Conservation (phyloP, 2,113 vertebrate genomes). For the Zosterops hypoxanthus region DNA sequence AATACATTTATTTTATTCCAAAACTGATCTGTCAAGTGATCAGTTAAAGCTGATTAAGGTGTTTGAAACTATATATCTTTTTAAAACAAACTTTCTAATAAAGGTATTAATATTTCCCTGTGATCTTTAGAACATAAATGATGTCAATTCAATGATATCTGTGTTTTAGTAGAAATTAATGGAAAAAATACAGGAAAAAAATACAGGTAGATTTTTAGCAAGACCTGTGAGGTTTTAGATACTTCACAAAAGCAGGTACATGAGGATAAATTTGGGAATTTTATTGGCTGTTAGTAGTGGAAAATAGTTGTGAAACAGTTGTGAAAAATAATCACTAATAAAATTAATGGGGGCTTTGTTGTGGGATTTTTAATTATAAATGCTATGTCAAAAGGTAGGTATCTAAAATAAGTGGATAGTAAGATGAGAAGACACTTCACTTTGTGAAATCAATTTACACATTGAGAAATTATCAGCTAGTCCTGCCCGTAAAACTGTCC, state of each 20-base stretch:
- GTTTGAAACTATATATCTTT: background rate
- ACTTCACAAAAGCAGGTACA: background rate
- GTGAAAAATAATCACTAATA: background rate
- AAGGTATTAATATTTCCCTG: background rate
- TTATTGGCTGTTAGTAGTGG: background rate
- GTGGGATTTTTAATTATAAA: background rate
- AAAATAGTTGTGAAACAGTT: background rate
- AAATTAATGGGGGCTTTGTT: background rate
- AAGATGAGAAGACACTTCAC: background rate
- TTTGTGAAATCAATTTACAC: background rate
- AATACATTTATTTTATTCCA: background rate
- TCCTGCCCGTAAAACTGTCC: background rate
- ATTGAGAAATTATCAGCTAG: background rate
- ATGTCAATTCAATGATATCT: rapidly evolving
- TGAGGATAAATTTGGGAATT: background rate
- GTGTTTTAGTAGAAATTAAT: background rate
- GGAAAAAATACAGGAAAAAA: background rate
- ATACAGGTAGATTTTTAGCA: background rate
- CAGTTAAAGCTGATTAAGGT: background rate
- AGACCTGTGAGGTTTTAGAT: background rate
- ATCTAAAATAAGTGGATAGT: background rate
- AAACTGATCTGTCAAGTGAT: background rate
- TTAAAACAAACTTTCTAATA: background rate
- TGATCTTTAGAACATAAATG: background rate
- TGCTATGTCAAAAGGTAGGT: background rate